Base-by-base conservation (phyloP, 1,140 invertebrate species). In the Rhizoglyphus robini region DNA sequence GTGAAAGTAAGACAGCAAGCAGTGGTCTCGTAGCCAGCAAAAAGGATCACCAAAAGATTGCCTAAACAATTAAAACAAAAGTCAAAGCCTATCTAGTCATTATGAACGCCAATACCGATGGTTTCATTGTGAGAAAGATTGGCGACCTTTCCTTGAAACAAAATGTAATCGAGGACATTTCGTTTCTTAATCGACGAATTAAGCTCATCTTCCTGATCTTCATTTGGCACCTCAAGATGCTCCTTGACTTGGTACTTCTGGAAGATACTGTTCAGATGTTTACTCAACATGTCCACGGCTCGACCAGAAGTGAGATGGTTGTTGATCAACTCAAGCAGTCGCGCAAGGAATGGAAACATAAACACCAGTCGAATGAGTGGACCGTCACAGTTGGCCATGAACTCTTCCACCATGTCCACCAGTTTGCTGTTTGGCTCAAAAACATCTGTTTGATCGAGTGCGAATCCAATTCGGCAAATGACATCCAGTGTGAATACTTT, bases 1-100 rank as follows among this genome's bases (percentile, higher is more conserved):
- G 72, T 67, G 59, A 74, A 77, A 0, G 75, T 69, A 27, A 81
- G 60, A 23, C 74, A 73, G 0, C 66, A 76, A 2, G 74, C 69
- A 11, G 76, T 79, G 0, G 79, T 80, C 41, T 80, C 78, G 65
- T 75, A 79, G 11, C 78, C 78, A 62, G 76, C 80, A 41, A 79
- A 59, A 41, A 73, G 11, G 65, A 80, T 78, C 1, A 78, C 20
- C 25, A 75, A 23, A 5, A 71, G 63, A 46, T 76, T 73, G n/a
- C n/a, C n/a, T n/a, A n/a, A n/a, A n/a, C 2, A 69, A 73, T 13
- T 72, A 47, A 5, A 79, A 70, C 62, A 57, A 25, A 57, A 15
- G 54, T 25, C 13, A 25, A 15, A 15, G n/a, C 23, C 13, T 13
- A 15, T 13, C 29, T 15, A 25, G 11, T 64, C 63, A n/a, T n/a